These are phyloP conservation scores for Tauraco hartlaubi DNA, from an alignment of 2,797 vertebrate species.

Conservation along the genomic window DNA sequence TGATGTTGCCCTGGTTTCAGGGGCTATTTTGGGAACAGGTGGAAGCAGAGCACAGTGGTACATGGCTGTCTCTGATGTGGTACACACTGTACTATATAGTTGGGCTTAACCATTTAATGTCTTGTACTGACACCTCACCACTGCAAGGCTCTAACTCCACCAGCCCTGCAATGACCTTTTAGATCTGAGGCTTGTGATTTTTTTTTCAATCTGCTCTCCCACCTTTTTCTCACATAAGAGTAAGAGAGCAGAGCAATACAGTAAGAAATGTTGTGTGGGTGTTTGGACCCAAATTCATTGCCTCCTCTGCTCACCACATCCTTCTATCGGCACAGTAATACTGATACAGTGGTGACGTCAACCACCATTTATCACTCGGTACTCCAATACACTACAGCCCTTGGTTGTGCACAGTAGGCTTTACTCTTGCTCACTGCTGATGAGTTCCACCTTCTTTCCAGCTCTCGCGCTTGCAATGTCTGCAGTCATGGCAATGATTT, in stretches of 20 bases:
- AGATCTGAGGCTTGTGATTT: not conserved
- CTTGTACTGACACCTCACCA: not conserved
- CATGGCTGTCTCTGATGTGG: not conserved
- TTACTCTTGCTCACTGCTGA: not conserved
- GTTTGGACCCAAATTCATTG: not conserved
- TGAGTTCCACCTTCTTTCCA: not conserved
- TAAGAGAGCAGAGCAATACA: slow-evolving; percentile 4
- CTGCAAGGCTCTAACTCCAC: not conserved
- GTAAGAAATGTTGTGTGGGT: slow-evolving; percentile 50
- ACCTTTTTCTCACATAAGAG: slow-evolving; percentile 42
- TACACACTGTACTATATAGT: rapidly evolving
- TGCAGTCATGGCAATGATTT: not conserved
- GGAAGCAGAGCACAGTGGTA: not conserved
- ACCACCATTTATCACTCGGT: not conserved
- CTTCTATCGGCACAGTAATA: slow-evolving; percentile 56
- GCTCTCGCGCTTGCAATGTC: not conserved
- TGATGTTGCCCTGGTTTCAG: not conserved
- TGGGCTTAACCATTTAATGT: not conserved
- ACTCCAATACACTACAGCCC: slow-evolving; percentile 25
- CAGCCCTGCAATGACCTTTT: slow-evolving; percentile 32
- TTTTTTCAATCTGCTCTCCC: slow-evolving; percentile 20
- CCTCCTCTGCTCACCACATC: slow-evolving; percentile 68
- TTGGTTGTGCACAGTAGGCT: not conserved
- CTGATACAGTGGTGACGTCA: slow-evolving; percentile 63
- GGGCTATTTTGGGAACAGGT: not conserved